Conservation (phyloP, 2,888 invertebrate species). For the Chaetogeoica ovagalla region DNA sequence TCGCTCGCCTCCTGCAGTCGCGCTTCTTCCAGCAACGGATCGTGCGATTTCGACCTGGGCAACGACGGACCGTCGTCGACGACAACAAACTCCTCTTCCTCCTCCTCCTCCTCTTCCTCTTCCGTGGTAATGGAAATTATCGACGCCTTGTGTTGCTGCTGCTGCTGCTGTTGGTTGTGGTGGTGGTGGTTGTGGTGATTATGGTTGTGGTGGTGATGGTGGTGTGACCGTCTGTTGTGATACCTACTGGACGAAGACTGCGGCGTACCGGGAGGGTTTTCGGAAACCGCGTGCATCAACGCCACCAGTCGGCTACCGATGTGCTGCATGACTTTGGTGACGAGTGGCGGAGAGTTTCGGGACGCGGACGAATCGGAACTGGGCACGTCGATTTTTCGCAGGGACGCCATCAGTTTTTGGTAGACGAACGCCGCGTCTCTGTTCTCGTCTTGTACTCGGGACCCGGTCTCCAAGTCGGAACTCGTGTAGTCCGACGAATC, state of each 20-base stretch:
- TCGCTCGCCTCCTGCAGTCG: slow-evolving; percentile 73
- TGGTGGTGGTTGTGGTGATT: too few relatives aligned
- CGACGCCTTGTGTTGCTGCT: slow-evolving; percentile 61
- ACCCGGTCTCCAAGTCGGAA: slow-evolving; percentile 75
- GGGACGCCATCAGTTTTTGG: slow-evolving; percentile 80
- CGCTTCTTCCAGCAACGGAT: slow-evolving; percentile 70
- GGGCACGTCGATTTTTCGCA: slow-evolving; percentile 71
- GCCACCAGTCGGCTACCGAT: slow-evolving; percentile 85
- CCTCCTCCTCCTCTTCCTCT: slow-evolving; percentile 71
- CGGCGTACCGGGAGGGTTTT: slow-evolving; percentile 58
- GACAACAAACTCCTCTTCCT: slow-evolving; percentile 62
- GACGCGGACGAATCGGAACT: slow-evolving; percentile 61
- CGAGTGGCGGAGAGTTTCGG: slow-evolving; percentile 77
- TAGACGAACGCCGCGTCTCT: slow-evolving; percentile 86
- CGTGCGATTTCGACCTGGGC: slow-evolving; percentile 81
- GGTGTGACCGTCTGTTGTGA: slow-evolving; percentile 19
- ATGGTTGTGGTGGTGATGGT: slow-evolving; percentile 55
- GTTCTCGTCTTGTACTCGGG: slow-evolving; percentile 59
- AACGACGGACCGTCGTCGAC: slow-evolving; percentile 62
- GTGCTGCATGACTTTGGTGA: slow-evolving; percentile 90
- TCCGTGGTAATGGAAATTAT: slow-evolving; percentile 65
- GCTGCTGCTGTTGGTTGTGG: too few relatives aligned
- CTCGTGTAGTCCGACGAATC: slow-evolving; percentile 91
- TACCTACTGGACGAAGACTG: not conserved
- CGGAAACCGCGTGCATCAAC: slow-evolving; percentile 89